phyloP scores from a whole-genome alignment of 2,888 invertebrate species.

The Lutraria lutraria region DNA sequence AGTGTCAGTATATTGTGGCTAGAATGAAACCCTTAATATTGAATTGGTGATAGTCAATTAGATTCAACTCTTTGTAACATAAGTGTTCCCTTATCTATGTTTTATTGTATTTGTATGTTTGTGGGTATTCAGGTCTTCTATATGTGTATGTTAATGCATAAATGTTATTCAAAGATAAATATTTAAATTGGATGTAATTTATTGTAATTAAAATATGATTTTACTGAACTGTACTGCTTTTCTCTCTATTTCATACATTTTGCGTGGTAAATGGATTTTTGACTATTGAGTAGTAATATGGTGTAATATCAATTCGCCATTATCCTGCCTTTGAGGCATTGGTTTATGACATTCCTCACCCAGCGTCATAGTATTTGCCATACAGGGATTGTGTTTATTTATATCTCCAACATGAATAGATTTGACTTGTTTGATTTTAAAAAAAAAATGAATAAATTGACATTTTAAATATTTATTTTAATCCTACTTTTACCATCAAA shows the following conservation, averaged over 20 bases:
- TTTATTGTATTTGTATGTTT: not conserved
- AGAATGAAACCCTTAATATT: too few species aligned
- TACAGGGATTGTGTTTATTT: too few species aligned
- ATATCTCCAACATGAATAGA: too few species aligned
- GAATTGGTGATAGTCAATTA: not conserved
- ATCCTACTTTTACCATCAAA: not conserved
- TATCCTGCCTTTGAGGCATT: too few species aligned
- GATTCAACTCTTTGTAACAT: not conserved
- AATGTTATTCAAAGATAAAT: not conserved
- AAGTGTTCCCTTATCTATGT: not conserved
- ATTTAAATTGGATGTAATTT: not conserved
- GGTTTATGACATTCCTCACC: too few species aligned
- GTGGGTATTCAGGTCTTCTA: slow-evolving; percentile 7
- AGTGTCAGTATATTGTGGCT: too few species aligned
- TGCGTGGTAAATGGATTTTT: not conserved
- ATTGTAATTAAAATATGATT: slow-evolving; percentile 27
- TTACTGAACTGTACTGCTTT: not conserved
- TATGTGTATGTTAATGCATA: slow-evolving; percentile 12
- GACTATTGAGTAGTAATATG: too few species aligned
- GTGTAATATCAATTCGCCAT: too few species aligned
- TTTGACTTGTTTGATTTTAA: too few species aligned
- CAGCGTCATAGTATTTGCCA: too few species aligned
- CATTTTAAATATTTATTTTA: not conserved
- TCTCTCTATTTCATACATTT: not conserved
- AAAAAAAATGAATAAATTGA: not conserved